Evolutionary conservation across 2,888 invertebrate species (phyloP).

Genomic region (Lacanobia wlatinum): DNA sequence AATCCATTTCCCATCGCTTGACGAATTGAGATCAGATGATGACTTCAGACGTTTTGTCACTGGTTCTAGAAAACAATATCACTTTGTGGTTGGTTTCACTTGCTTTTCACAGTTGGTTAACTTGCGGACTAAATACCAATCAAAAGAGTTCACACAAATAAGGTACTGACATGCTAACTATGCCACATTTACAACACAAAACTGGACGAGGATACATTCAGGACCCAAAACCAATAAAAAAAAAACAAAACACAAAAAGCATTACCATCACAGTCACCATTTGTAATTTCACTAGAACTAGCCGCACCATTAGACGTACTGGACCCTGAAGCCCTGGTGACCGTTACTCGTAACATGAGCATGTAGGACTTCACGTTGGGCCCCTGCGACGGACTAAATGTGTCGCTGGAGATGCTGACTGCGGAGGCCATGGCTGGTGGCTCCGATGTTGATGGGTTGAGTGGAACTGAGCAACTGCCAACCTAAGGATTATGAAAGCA

Average conservation of each 20-base stretch:
- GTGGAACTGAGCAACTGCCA: conserved; percentile 93
- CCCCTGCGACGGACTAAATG: conserved; percentile 95
- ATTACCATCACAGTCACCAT: conserved; percentile 88
- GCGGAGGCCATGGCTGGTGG: conserved; percentile 94
- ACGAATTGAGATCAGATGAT: conserved; percentile 81
- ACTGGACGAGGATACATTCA: conserved; percentile 18
- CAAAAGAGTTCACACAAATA: neutral
- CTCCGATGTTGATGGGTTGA: conserved; percentile 93
- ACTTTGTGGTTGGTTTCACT: neutral
- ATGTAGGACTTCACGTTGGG: conserved; percentile 96
- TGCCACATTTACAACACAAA: conserved; percentile 42
- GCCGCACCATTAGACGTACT: conserved; percentile 74
- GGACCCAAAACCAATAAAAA: conserved; percentile 14
- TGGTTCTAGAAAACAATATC: conserved; percentile 88
- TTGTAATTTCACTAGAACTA: conserved; percentile 87
- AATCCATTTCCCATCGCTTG: conserved; percentile 86
- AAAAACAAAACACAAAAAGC: conserved; percentile 55
- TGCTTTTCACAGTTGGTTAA: neutral
- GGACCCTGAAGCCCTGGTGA: conserved; percentile 77
- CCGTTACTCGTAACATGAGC: conserved; percentile 93
- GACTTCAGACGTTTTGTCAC: conserved; percentile 93
- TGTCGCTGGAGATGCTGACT: conserved; percentile 96
- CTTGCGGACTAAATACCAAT: conserved; percentile 35
- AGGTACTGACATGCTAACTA: conserved; percentile 45
- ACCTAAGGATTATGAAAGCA: conserved; percentile 80